phyloP scores from a whole-genome alignment of 2,888 invertebrate genomes.

The Mantis religiosa region DNA sequence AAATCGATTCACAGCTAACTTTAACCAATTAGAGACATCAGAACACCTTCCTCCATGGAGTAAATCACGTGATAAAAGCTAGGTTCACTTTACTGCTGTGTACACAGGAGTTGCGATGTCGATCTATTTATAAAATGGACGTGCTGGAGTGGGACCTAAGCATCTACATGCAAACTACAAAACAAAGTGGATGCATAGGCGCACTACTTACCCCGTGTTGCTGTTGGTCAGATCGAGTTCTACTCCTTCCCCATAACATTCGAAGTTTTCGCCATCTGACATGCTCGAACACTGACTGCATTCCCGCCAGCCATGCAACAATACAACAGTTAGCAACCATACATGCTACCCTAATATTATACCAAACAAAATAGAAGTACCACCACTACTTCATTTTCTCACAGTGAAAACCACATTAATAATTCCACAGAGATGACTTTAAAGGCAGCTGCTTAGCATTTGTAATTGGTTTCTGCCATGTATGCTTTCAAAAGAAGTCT shows the following conservation, averaged over 20 bases:
- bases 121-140: background rate
- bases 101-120: no score
- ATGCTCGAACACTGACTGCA: constrained; percentile 52
- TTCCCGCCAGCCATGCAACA: constrained; percentile 14
- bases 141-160: background rate
- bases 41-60: no score
- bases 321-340: background rate
- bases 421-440: no score
- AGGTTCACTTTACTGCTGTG: no score
- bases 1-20: no score
- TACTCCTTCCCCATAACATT: constrained; percentile 69
- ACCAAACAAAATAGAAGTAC: background rate
- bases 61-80: no score
- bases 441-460: no score
- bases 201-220: background rate
- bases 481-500: no score
- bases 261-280: constrained; percentile 77
- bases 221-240: constrained; percentile 47
- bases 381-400: background rate
- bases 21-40: no score
- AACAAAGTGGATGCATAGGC: background rate
- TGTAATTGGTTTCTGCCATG: no score
- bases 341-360: background rate
- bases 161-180: background rate
- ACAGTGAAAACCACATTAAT: no score